phyloP scores from a whole-genome alignment of 2,113 vertebrate genomes.

The Baryphthengus martii region DNA sequence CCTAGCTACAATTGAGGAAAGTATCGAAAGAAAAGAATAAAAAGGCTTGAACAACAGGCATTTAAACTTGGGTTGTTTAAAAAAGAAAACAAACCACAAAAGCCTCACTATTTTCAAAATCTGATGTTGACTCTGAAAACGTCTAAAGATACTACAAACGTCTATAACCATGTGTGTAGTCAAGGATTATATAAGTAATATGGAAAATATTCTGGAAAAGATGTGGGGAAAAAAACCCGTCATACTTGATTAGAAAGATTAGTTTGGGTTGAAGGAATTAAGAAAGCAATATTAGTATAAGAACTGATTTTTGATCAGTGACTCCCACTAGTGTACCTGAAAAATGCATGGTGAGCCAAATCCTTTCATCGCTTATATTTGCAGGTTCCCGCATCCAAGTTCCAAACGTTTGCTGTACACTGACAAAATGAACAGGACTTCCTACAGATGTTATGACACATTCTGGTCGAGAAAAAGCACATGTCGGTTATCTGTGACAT shows the following conservation, averaged over 20 bases:
- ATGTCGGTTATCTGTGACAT: background rate
- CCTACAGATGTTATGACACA: constrained; percentile 82
- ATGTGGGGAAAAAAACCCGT: background rate
- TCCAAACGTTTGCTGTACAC: constrained; percentile 84
- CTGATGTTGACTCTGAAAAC: background rate
- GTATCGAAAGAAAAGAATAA: background rate
- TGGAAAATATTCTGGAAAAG: background rate
- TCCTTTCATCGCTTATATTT: constrained; percentile 77
- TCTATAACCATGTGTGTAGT: background rate
- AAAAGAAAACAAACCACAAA: background rate
- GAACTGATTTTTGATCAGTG: background rate
- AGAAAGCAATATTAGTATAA: background rate
- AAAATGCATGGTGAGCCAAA: constrained; percentile 94
- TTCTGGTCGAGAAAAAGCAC: constrained; percentile 67
- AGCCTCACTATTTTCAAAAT: background rate
- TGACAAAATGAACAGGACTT: constrained; percentile 80
- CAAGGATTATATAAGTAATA: background rate
- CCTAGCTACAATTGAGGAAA: background rate
- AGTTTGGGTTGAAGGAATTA: background rate
- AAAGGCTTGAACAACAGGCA: background rate
- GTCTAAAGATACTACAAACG: background rate
- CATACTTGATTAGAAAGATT: background rate
- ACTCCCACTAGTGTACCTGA: constrained; percentile 77
- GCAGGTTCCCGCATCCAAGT: constrained; percentile 90
- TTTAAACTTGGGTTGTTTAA: background rate